Evolutionary conservation across 2,113 vertebrate genomes (phyloP).

Genomic region (Pygoscelis adeliae): DNA sequence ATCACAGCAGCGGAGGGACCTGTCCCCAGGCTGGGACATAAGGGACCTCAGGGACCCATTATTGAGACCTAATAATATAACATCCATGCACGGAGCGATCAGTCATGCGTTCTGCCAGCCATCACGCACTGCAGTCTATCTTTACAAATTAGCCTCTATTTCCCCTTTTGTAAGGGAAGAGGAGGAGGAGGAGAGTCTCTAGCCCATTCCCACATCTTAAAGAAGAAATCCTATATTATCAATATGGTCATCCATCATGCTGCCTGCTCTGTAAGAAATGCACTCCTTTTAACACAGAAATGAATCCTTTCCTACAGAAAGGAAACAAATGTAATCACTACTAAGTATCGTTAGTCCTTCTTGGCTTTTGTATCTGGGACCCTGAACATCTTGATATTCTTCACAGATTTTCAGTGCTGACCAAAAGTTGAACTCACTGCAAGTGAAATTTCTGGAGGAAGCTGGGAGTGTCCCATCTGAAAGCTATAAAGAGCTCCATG

Average conservation of each 20-base stretch:
- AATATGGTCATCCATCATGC: background rate
- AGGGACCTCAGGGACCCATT: background rate
- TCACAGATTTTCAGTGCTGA: background rate
- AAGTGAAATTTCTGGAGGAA: constrained; percentile 45
- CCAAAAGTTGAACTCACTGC: constrained; percentile 40
- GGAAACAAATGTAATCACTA: background rate
- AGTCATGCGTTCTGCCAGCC: background rate
- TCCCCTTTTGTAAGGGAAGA: background rate
- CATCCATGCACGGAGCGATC: background rate
- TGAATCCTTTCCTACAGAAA: constrained; percentile 18
- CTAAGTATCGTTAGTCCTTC: background rate
- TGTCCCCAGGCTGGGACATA: background rate
- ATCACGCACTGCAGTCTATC: background rate
- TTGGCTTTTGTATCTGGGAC: background rate
- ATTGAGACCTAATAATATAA: background rate
- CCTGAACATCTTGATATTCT: background rate
- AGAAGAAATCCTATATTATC: background rate
- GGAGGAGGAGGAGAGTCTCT: background rate
- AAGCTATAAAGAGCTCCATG: constrained; percentile 37
- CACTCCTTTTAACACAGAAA: background rate
- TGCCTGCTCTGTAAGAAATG: background rate
- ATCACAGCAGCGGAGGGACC: background rate
- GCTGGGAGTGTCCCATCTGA: constrained; percentile 52
- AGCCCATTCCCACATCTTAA: background rate
- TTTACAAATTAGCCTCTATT: background rate